Evolutionary conservation across 2,113 vertebrate species (phyloP), one percentile per base, ranked within the genome.

Genomic region (Serranochromis macrocephalus): DNA sequence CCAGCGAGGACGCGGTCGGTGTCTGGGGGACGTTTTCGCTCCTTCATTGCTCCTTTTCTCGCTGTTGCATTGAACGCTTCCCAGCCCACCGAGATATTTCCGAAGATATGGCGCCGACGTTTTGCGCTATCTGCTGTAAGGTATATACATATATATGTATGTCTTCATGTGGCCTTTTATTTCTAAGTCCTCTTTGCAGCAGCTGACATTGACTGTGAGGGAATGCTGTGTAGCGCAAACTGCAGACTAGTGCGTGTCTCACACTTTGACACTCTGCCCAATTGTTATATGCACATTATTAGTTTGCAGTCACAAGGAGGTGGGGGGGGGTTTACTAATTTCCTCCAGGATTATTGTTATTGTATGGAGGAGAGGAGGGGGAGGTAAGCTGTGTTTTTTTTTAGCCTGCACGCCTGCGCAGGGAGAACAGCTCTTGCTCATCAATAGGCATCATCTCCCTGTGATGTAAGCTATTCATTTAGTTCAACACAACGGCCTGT

Each of bases 1-100:
- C 87, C 88, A 93, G 93, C 93, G 87, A 90, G 95, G 94, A 95
- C 94, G 91, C 82, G 83, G 40, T 58, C 19, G 66, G 80, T 82
- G 84, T 85, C 16, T 78, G 84, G 87, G 89, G 84, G 81, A 90
- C 84, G 13, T 83, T 63, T 79, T 80, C 82, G 24, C 53, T 47
- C 21, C 13, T 36, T 84, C 71, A 58, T 81, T 75, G 54, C 61
- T 79, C 47, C 42, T 42, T 63, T 61, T 57, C 51, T 82, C 73
- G 49, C 63, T 45, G 38, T 21, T 16, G 45, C 68, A 42, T 71
- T 79, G 78, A 89, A n/a, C 85, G 63, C 68, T 49, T 81, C 81
- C 40, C 85, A 31, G 19, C 45, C 29, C 61, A n/a, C 38, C 29
- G 9, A 63, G 36, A 45, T 36, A 63, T 88, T 89, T 49, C 61